Percentiles rank a stretch among this genome's conserved stretches.
phyloP scores from a whole-genome alignment of 35 echinoderm and acorn worm genomes.

The Apostichopus parvimensis region DNA sequence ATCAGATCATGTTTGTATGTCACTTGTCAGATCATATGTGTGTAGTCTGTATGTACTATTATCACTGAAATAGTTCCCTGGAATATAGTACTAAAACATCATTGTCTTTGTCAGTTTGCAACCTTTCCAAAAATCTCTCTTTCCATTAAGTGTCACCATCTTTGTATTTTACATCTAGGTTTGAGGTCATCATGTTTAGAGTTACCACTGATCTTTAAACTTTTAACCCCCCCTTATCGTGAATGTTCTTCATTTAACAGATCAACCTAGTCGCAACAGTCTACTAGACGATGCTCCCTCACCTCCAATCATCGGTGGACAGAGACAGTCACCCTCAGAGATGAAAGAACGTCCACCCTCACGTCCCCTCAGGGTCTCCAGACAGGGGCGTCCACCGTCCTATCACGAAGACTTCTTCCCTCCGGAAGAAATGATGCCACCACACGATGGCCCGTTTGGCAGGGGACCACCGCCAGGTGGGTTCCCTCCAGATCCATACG shows the following conservation, averaged over 20 bases:
- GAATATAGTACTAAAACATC: too few relatives aligned
- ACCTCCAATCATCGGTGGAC: constrained; percentile 44
- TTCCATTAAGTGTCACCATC: too few relatives aligned
- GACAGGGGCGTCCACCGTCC: constrained; percentile 39
- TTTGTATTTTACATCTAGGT: too few relatives aligned
- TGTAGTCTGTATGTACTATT: too few relatives aligned
- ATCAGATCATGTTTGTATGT: too few relatives aligned
- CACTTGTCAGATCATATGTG: too few relatives aligned
- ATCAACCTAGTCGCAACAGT: constrained; percentile 45
- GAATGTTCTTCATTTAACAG: neutral
- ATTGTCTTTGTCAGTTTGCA: too few relatives aligned
- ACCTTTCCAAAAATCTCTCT: too few relatives aligned
- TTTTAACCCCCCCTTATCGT: too few relatives aligned
- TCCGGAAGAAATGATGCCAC: constrained; percentile 48
- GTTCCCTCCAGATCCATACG: constrained; percentile 26
- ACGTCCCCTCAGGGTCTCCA: constrained; percentile 27
- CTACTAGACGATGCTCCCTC: constrained; percentile 50
- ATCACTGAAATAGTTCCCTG: too few relatives aligned
- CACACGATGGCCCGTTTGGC: constrained; percentile 13
- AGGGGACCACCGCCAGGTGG: constrained; percentile 25
- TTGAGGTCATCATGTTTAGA: too few relatives aligned
- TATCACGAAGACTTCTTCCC: constrained; percentile 59
- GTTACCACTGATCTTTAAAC: too few relatives aligned
- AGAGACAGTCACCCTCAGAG: constrained; percentile 25
- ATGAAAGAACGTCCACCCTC: constrained; percentile 49